Percentiles rank a stretch among this genome's conserved stretches.
These are phyloP conservation scores for Siniperca undulata DNA, from an alignment of 2,797 vertebrate species.

Conservation along the genomic window DNA sequence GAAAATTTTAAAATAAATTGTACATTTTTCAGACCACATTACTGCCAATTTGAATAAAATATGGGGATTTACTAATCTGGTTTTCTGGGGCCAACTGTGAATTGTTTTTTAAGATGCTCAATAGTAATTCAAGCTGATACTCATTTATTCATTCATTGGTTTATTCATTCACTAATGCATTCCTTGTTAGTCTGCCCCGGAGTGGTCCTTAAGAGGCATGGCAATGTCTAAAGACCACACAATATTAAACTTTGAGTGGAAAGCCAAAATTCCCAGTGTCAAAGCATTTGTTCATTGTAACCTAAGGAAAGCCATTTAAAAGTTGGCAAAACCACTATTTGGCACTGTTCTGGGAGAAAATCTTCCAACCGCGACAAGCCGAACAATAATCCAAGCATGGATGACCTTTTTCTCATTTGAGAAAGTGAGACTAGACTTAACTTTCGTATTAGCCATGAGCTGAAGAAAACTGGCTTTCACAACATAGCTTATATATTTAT, in stretches of 20 bases:
- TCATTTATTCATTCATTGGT: conserved; percentile 8
- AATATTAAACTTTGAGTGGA: background rate
- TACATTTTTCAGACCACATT: conserved; percentile 14
- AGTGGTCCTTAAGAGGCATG: conserved; percentile 24
- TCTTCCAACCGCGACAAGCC: background rate
- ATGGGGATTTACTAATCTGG: conserved; percentile 12
- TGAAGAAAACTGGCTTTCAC: conserved; percentile 1
- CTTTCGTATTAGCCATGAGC: conserved; percentile 5
- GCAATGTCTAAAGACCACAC: background rate
- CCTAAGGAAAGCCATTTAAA: conserved; percentile 4
- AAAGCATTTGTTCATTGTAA: conserved; percentile 33
- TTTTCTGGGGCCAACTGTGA: conserved; percentile 14
- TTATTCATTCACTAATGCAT: conserved; percentile 31
- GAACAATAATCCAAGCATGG: background rate
- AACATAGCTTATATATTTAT: conserved; percentile 4
- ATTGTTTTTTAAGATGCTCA: conserved; percentile 35
- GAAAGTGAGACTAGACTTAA: background rate
- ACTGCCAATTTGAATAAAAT: conserved; percentile 23
- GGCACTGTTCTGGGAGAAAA: background rate
- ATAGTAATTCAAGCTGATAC: conserved; percentile 22
- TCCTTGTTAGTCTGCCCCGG: conserved; percentile 11
- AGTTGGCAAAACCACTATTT: background rate
- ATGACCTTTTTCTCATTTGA: conserved; percentile 7
- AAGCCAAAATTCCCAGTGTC: background rate
- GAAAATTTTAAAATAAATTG: conserved; percentile 4